phyloP scores from a whole-genome alignment of 1,140 invertebrate species.

The Potamilus streckersoni region DNA sequence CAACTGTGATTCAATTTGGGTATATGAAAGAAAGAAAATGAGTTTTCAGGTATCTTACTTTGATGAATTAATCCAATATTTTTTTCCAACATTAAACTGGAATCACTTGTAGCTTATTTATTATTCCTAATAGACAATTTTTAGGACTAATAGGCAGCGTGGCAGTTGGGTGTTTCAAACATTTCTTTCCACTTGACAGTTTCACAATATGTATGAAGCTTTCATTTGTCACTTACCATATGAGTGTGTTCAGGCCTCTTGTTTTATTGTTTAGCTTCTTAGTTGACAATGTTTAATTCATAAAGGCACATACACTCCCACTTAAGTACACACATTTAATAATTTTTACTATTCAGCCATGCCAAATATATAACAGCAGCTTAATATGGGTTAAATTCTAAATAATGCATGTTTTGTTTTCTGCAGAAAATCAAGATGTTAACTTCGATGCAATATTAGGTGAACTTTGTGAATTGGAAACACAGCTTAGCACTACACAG shows the following conservation, averaged over 20 bases:
- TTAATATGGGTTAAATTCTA: neutral
- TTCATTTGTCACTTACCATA: too few relatives aligned
- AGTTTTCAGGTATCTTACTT: too few relatives aligned
- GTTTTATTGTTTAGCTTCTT: neutral
- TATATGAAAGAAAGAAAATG: too few relatives aligned
- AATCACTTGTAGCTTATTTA: too few relatives aligned
- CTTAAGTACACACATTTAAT: neutral
- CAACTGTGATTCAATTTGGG: too few relatives aligned
- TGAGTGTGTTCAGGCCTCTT: neutral
- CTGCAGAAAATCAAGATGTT: conserved; percentile 90
- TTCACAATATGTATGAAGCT: too few relatives aligned
- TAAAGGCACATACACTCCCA: conserved; percentile 1
- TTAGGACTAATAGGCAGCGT: too few relatives aligned
- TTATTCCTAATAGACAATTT: too few relatives aligned
- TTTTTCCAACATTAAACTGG: too few relatives aligned
- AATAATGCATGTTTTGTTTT: conserved; percentile 31
- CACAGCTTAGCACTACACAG: conserved; percentile 62
- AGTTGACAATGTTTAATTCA: neutral
- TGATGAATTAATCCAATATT: too few relatives aligned
- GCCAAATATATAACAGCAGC: neutral
- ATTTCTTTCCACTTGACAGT: too few relatives aligned
- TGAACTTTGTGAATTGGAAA: conserved; percentile 86
- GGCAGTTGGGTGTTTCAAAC: too few relatives aligned
- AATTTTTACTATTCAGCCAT: neutral
- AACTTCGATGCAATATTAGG: conserved; percentile 96